phyloP scores from a whole-genome alignment of 2,113 vertebrate genomes.

The Phodopus roborovskii region DNA sequence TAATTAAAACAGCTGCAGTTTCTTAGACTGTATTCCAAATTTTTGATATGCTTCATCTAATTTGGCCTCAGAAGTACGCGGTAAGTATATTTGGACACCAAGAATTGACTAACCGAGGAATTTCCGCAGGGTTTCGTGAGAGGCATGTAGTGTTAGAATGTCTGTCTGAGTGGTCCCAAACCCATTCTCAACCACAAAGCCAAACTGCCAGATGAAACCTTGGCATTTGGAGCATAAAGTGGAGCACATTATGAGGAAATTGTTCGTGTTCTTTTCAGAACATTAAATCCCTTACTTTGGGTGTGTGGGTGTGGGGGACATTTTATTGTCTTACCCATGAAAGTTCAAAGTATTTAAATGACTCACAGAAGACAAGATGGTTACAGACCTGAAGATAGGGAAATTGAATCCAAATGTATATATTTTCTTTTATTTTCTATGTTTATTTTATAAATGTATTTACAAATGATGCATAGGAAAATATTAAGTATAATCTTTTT shows the following conservation, averaged over 20 bases:
- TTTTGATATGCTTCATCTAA: background rate
- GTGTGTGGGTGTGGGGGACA: background rate
- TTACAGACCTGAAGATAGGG: conserved; percentile 28
- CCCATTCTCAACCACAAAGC: background rate
- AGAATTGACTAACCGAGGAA: background rate
- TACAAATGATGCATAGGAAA: conserved; percentile 46
- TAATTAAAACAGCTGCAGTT: conserved; percentile 38
- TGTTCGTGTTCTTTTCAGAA: background rate
- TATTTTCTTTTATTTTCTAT: background rate
- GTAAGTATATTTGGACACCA: background rate
- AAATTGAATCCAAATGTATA: conserved; percentile 63
- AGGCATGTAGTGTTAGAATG: background rate
- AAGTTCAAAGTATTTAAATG: conserved; percentile 51
- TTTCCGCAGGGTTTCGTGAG: background rate
- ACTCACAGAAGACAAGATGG: background rate
- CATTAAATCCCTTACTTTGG: conserved; percentile 12
- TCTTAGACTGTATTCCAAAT: conserved; percentile 16
- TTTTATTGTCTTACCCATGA: background rate
- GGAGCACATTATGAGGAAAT: background rate
- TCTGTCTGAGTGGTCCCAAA: background rate
- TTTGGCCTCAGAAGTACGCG: background rate
- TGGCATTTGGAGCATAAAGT: background rate
- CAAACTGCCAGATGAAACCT: background rate
- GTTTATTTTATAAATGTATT: background rate
- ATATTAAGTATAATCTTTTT: conserved; percentile 69